Evolutionary conservation across 2,888 invertebrate genomes (phyloP), one percentile per base, ranked within the genome.

Genomic region (Brassicogethes aeneus): DNA sequence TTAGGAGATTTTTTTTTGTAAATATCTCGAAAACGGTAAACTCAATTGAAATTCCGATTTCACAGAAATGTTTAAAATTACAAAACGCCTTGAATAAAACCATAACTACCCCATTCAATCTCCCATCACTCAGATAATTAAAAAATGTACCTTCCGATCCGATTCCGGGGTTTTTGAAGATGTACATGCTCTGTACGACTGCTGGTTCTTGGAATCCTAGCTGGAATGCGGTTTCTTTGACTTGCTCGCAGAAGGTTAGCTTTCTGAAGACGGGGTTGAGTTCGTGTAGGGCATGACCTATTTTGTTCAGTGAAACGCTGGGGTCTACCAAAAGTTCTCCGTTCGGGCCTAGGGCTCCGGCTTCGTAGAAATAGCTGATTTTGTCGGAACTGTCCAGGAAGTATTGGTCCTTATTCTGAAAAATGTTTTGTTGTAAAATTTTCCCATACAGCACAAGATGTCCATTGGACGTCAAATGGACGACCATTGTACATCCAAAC

Each of bases 141-240:
- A 32, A 32, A 34, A n/a, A 2, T 34, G 16, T 49, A 89, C 90
- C 89, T 80, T 86, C 87, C 2, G 91, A 85, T 0, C 95, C 95
- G 43, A 89, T 74, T 13, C 82, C 80, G 1, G 95, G 92, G 71
- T 93, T 93, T 72, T 97, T 99, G 67, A 90, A 97, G 46, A 99
- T 96, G 60, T 91, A 90, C 97, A 97, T 97, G 70, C 95, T 94
- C 64, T 97, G 97, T 1, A 84, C 84, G 0, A 97, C 77, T 0
- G 84, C 82, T 0, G 97, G 97, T 31, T 86, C 83, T 40, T 72
- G 69, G 45, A 85, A 77, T 2, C 81, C 82, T 8, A 96, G 65
- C 50, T 80, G 78, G 53, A 76, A 77, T 46, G 86, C 85, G 2
- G 84, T 70, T 41, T 82, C 76, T 65, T 87, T 85, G 7, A 97